These are phyloP conservation scores for Parazoanthus swiftii DNA, from an alignment of 92 coral and sea anemone genomes.

Conservation along the genomic window DNA sequence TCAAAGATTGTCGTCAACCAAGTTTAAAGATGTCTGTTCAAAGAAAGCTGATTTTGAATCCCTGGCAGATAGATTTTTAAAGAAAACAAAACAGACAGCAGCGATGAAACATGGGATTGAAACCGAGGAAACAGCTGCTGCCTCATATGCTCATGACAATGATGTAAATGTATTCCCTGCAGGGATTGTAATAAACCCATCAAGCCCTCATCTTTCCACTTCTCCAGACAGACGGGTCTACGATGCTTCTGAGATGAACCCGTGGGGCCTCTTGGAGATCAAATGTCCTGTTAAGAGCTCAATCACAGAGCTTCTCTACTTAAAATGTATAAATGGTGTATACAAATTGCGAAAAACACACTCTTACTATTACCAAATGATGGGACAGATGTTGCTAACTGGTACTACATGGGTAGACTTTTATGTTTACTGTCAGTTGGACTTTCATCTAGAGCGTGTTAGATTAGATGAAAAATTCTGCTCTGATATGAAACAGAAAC, in stretches of 20 bases:
- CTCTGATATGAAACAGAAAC: conserved; percentile 45
- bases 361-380: conserved; percentile 49
- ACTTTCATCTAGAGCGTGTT: conserved; percentile 49
- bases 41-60: neutral
- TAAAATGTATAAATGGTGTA: conserved; percentile 28
- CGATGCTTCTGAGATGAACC: neutral
- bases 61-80: neutral
- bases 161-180: neutral
- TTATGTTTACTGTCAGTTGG: conserved; percentile 44
- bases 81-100: neutral
- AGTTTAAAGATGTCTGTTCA: conserved; percentile 29
- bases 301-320: conserved; percentile 29
- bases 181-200: neutral
- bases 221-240: neutral
- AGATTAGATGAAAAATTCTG: neutral
- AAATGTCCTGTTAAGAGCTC: conserved; percentile 33
- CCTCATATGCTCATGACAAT: neutral
- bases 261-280: neutral
- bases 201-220: neutral
- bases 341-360: conserved; percentile 46
- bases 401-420: conserved; percentile 50
- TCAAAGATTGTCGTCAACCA: conserved; percentile 10
- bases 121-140: neutral
- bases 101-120: neutral
- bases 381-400: conserved; percentile 57